Evolutionary conservation across 2,113 vertebrate genomes (phyloP), one percentile per base, ranked within the genome.

Genomic region (Halcyon senegalensis): DNA sequence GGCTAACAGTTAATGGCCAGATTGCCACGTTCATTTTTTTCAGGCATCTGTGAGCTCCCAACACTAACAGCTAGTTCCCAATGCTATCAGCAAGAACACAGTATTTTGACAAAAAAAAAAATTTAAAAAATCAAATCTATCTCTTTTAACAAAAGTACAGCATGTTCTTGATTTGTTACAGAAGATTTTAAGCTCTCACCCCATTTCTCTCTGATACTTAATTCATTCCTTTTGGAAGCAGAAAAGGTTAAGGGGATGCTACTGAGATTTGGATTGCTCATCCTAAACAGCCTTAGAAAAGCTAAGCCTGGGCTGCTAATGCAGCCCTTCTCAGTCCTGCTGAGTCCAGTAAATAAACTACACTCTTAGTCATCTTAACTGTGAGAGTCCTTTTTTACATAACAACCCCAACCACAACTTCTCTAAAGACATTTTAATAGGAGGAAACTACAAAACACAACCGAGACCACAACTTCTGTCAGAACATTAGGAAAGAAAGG

Each of bases 401-500:
- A 85, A 83, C 72, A 87, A 67, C 67, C n/a, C 56, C 89, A 88
- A 75, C 84, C 84, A 78, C 84, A 94, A 68, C 89, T 95, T 93
- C 91, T 91, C 81, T 83, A 62, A 89, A 95, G 68, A 63, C 43
- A 50, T 62, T 85, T 87, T 91, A 91, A 86, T 41, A 70, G 83
- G 75, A 83, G 43, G 46, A 94, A 97, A 89, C 79, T 81, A 72
- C 68, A 90, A 84, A 92, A 90, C 44, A 72, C 74, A 93, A 94
- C 55, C 2, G 6, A 78, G 77, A 96, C 48, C 77, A 84, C 94
- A 96, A 89, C 55, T 92, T 84, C 76, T 73, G 73, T 87, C 90
- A 95, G 70, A 76, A n/a, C 9, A 35, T 87, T 84, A 89, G 66
- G 76, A 95, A 95, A 94, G 84, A 89, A 95, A 90, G 81, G 87